Base-by-base conservation (phyloP, 2,113 vertebrate genomes). In the Galemys pyrenaicus region DNA sequence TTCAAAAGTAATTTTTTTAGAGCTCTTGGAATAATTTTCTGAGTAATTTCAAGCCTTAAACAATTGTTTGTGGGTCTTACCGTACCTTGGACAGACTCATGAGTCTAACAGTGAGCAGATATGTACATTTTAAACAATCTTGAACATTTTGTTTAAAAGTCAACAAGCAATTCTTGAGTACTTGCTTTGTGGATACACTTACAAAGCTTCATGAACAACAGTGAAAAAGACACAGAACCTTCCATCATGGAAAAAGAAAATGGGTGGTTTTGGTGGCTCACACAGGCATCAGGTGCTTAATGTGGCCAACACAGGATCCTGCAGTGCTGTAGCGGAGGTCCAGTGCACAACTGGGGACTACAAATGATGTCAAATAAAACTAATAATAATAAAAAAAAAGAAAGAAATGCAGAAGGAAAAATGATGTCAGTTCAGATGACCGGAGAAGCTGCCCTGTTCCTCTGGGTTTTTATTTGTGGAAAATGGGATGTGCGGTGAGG, bases 221-320 rank as follows among this genome's bases (percentile, higher is more conserved):
- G 46, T 74, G 10, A 17, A 30, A 58, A 35, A 71, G 82, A 73
- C 15, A 15, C 0, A 1, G 13, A 6, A 24, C 56, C 30, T 83
- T 13, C 22, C 28, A 37, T 20, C 9, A 37, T 32, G n/a, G 6
- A 15, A 54, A 37, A 7, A 37, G n/a, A 70, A 37, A 20, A 24
- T 26, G 7, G 8, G 0, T 11, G 17, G 35, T 5, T n/a, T 6
- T 17, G 24, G 26, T 6, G 16, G 13, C 15, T 30, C 37, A 12
- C 15, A 39, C 26, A 49, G n/a, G 4, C 9, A 6, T 12, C 11
- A 28, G 3, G 10, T 1, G 20, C 1, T 0, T 20, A 35, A 0
- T 1, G 6, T 28, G 19, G 24, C 4, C n/a, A 67, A 85, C 51
- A 37, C 3, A 46, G 32, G 56, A 11, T 19, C 19, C 0, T 37